Conservation (phyloP, 2,888 invertebrate species). For the Yponomeuta plumbellus region DNA sequence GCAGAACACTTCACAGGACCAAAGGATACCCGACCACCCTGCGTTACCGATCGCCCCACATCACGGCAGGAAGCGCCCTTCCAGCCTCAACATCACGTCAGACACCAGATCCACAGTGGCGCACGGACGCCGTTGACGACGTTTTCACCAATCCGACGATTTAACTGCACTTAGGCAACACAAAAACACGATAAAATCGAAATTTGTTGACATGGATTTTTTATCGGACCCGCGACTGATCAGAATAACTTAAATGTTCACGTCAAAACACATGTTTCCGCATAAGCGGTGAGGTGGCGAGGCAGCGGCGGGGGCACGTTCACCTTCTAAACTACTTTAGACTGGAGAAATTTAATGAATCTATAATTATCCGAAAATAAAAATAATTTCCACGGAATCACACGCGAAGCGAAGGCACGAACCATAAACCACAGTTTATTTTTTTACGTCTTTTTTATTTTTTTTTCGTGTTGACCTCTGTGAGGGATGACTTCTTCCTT, state of each 20-base stretch:
- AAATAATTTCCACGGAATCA: conserved; percentile 61
- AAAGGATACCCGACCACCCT: conserved; percentile 10
- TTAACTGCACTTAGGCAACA: conserved; percentile 34
- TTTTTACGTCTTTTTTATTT: conserved; percentile 23
- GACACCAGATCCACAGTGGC: conserved; percentile 26
- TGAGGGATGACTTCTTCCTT: no score
- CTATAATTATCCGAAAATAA: conserved; percentile 58
- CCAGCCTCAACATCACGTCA: conserved; percentile 42
- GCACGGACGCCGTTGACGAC: neutral
- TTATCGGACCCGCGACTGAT: conserved; percentile 29
- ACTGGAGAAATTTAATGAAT: conserved; percentile 49
- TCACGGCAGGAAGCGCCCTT: conserved; percentile 50
- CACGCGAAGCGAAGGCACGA: conserved; percentile 60
- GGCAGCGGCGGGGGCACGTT: conserved; percentile 43
- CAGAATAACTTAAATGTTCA: conserved; percentile 58
- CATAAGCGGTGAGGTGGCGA: conserved; percentile 44
- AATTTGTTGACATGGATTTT: conserved; percentile 64
- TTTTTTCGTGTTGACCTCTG: conserved; percentile 22
- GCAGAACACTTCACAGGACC: conserved; percentile 32
- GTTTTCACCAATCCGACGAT: conserved; percentile 24
- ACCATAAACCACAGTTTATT: conserved; percentile 56
- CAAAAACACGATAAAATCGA: conserved; percentile 42
- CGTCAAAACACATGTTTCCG: conserved; percentile 73
- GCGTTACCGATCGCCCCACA: conserved; percentile 49
- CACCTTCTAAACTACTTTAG: conserved; percentile 48